Conservation (phyloP, 2,797 vertebrate species). For the Psittacula derbiana region DNA sequence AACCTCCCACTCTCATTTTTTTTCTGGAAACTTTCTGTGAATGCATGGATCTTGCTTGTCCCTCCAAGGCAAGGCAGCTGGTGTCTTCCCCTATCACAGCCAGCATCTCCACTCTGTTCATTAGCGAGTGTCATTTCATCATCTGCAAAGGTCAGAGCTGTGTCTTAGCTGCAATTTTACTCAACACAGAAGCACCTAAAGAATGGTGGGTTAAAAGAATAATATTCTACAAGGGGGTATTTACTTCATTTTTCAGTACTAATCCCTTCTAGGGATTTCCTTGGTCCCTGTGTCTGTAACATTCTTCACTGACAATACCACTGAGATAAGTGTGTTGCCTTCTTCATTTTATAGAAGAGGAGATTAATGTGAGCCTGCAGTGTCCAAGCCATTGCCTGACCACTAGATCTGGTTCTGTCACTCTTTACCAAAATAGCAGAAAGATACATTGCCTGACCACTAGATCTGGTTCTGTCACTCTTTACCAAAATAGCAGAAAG, state of each 20-base stretch:
- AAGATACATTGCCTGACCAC: neutral
- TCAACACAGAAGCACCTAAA: neutral
- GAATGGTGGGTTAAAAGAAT: fast-evolving
- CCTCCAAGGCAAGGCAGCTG: neutral
- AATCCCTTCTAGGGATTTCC: neutral
- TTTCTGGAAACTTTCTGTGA: neutral
- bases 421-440: neutral
- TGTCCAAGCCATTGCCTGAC: neutral
- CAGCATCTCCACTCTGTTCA: neutral
- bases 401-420: neutral
- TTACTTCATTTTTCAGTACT: neutral
- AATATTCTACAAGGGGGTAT: neutral
- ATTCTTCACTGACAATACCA: neutral
- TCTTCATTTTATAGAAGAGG: neutral
- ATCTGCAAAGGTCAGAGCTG: neutral
- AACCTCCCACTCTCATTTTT: neutral
- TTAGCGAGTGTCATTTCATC: neutral
- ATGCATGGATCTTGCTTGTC: neutral
- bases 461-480: neutral
- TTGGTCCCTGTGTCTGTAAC: neutral
- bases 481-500: neutral
- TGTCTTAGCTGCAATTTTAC: neutral
- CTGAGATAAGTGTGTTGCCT: neutral
- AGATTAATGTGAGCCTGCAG: neutral
- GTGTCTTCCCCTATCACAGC: neutral